phyloP scores from a whole-genome alignment of 2,888 invertebrate genomes.

The Trilocha varians region DNA sequence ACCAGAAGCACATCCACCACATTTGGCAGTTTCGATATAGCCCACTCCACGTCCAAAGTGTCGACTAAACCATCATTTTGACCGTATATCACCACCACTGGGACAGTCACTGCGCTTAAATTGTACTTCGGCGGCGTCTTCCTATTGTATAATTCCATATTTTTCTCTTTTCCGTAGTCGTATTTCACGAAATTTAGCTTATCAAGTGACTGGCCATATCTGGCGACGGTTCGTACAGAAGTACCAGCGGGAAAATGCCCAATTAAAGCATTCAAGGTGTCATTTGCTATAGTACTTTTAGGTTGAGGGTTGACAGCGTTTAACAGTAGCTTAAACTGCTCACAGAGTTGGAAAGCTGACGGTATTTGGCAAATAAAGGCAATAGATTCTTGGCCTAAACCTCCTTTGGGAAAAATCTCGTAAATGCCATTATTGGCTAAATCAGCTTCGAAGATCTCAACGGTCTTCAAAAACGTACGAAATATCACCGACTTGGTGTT shows the following conservation, averaged over 20 bases:
- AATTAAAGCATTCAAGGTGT: slow-evolving; percentile 28
- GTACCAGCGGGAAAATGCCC: slow-evolving; percentile 47
- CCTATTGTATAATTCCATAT: slow-evolving; percentile 35
- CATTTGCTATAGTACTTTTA: slow-evolving; percentile 37
- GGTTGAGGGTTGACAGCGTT: slow-evolving; percentile 31
- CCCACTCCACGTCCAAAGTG: slow-evolving; percentile 69
- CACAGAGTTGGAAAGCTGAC: no score
- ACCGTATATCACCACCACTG: slow-evolving; percentile 42
- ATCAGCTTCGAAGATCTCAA: slow-evolving; percentile 24
- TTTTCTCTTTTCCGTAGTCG: slow-evolving; percentile 36
- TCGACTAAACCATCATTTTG: slow-evolving; percentile 73
- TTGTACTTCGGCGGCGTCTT: slow-evolving; percentile 38
- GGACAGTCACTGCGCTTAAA: slow-evolving; percentile 32
- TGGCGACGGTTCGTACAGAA: slow-evolving; percentile 36
- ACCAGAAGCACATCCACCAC: slow-evolving; percentile 70
- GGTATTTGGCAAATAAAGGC: slow-evolving; percentile 41
- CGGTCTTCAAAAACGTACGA: slow-evolving; percentile 15
- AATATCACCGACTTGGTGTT: slow-evolving; percentile 41
- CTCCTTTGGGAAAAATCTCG: slow-evolving; percentile 39
- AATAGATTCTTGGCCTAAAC: slow-evolving; percentile 30
- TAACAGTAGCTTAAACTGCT: no score
- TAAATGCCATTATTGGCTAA: no score
- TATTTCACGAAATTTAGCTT: slow-evolving; percentile 37
- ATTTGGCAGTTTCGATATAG: slow-evolving; percentile 68
- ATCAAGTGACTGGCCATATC: slow-evolving; percentile 41